A percentile compares a stretch with the other conserved stretches of the same genome.
Conservation (phyloP, 2,797 vertebrate genomes). For the Oreochromis grahami region DNA sequence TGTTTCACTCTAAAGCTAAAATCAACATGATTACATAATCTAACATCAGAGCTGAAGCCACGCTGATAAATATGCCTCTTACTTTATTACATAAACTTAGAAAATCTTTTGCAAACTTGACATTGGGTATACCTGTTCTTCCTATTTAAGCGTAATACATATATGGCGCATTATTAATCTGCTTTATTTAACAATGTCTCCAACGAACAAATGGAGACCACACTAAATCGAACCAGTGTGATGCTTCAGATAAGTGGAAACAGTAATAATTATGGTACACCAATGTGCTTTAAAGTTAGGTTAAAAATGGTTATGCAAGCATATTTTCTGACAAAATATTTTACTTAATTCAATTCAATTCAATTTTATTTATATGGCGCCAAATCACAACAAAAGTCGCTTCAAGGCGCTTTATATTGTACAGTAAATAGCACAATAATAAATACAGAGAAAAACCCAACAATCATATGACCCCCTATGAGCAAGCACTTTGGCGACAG, state of each 20-base stretch:
- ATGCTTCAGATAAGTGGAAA: not conserved
- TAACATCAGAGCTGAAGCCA: not conserved
- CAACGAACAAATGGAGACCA: not conserved
- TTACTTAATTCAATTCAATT: too few relatives aligned
- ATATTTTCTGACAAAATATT: not conserved
- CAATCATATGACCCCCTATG: too few relatives aligned
- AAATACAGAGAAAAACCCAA: too few relatives aligned
- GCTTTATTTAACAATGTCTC: not conserved
- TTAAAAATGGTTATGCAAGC: not conserved
- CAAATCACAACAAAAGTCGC: too few relatives aligned
- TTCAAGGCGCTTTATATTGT: too few relatives aligned
- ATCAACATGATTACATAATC: constrained; percentile 20
- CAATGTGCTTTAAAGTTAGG: not conserved
- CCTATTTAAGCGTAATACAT: not conserved
- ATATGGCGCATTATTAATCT: not conserved
- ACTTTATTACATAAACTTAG: constrained; percentile 6
- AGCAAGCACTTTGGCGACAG: too few relatives aligned
- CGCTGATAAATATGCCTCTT: constrained; percentile 1
- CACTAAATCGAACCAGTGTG: not conserved
- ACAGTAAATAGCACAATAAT: too few relatives aligned
- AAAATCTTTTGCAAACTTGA: constrained; percentile 16
- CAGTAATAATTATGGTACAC: not conserved
- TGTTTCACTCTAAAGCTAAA: not conserved
- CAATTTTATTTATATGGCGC: too few relatives aligned
- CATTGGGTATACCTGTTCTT: not conserved